Conservation (phyloP, 2,113 vertebrate species). For the Enhydra lutris region DNA sequence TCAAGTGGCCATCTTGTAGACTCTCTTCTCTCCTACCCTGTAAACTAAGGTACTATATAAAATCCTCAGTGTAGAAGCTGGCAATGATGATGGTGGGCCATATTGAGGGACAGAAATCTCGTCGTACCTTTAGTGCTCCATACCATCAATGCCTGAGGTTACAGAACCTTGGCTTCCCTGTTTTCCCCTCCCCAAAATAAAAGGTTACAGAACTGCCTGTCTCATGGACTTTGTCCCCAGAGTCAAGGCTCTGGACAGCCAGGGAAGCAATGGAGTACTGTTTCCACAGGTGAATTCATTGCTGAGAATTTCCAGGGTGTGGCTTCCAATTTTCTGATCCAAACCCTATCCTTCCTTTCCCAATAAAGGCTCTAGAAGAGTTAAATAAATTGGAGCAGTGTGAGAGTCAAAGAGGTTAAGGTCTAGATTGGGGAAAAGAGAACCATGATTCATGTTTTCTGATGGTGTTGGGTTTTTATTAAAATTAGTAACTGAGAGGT, state of each 20-base stretch:
- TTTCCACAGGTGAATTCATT: neutral
- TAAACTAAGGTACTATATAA: neutral
- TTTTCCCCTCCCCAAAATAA: neutral
- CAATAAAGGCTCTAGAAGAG: neutral
- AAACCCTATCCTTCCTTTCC: neutral
- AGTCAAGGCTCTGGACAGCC: neutral
- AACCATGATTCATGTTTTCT: neutral
- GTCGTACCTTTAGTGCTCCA: neutral
- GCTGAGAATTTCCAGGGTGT: neutral
- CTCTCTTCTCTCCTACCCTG: neutral
- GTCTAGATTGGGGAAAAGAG: neutral
- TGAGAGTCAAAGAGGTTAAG: neutral
- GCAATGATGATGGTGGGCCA: too few species aligned
- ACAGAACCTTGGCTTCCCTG: neutral
- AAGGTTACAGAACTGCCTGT: neutral
- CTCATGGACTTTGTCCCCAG: neutral
- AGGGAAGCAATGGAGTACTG: neutral
- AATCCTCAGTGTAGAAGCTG: neutral
- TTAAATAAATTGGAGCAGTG: neutral
- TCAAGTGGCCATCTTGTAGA: neutral
- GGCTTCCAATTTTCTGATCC: neutral
- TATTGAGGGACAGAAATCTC: neutral
- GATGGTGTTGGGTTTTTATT: neutral
- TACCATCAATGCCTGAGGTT: too few species aligned
- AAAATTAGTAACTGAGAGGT: neutral